Base-by-base conservation (phyloP, 2,888 invertebrate genomes). In the Heliconius ismenius region DNA sequence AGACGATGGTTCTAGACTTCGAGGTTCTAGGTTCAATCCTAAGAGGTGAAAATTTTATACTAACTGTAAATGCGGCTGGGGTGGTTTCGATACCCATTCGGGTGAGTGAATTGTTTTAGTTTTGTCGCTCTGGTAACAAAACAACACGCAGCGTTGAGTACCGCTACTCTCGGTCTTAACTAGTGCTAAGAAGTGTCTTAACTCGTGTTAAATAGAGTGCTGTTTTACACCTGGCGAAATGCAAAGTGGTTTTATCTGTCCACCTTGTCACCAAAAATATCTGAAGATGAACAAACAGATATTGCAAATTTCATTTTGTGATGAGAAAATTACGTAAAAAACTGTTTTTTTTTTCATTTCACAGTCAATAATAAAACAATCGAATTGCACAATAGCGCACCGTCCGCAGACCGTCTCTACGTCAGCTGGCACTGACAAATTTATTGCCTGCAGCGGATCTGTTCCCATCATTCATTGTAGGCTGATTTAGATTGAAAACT, bases 371-470 rank as follows among this genome's bases (percentile, higher is more conserved):
- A 32, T 49, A 49, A 64, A 32, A 64, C 58, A 58, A 58, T 58
- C 58, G n/a, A 58, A 62, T 15, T 62, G 26, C 26, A 62, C 60
- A 60, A 24, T 13, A 62, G 11, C 24, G 60, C 13, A 24, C n/a
- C 39, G 39, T 39, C 39, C 67, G 67, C 67, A 36, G 13, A 15
- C 10, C 39, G 67, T 36, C 24, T 70, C 10, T 28, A 32, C 54
- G 54, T 32, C 54, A 70, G 58, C 54, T 70, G 54, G 58, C 58
- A 70, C 58, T 70, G 70, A 70, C 58, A 58, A 36, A 70, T 70
- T 70, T 70, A 70, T 70, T 13, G 54, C 54, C 54, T 69, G 69
- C 70, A 58, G 32, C 36, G 58, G 58, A 54, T 70, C 58, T 70
- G n/a, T 10, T 43, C 54, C 32, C 32, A 15, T 70, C 58, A 70